These are phyloP conservation scores for Myocastor coypus DNA, from an alignment of 2,113 vertebrate genomes.

Conservation along the genomic window DNA sequence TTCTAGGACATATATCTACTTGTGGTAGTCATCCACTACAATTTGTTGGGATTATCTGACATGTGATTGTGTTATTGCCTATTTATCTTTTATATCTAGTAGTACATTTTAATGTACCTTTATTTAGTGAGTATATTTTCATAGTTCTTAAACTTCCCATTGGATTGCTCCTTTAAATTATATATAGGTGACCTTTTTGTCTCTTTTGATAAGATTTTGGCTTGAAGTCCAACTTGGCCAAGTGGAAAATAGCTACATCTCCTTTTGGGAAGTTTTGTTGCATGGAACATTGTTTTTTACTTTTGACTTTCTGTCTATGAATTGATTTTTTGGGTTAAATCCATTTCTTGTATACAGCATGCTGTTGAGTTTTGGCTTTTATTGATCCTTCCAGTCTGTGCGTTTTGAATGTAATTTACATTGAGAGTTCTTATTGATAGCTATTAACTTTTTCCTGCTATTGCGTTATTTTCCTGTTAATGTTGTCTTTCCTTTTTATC, in stretches of 20 bases:
- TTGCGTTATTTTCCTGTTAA: neutral
- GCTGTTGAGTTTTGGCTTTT: neutral
- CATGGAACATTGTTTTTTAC: neutral
- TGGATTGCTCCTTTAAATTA: neutral
- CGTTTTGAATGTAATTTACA: neutral
- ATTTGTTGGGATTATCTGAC: too few relatives aligned
- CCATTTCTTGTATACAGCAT: neutral
- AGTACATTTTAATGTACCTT: neutral
- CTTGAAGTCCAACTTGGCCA: neutral
- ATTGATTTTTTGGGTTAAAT: neutral
- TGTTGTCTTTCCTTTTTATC: neutral
- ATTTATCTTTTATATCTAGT: neutral
- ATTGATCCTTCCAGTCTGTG: neutral
- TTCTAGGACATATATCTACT: neutral
- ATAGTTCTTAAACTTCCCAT: neutral
- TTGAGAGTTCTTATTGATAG: neutral
- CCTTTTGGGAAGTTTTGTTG: neutral
- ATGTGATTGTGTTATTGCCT: neutral
- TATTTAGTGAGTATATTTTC: neutral
- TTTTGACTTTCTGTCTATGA: neutral
- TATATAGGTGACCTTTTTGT: neutral
- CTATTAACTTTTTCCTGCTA: neutral
- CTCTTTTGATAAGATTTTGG: neutral
- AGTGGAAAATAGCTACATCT: neutral
- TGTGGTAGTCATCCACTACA: neutral